Base-by-base conservation (phyloP, 2,888 invertebrate genomes). In the Xiphydria camelus region DNA sequence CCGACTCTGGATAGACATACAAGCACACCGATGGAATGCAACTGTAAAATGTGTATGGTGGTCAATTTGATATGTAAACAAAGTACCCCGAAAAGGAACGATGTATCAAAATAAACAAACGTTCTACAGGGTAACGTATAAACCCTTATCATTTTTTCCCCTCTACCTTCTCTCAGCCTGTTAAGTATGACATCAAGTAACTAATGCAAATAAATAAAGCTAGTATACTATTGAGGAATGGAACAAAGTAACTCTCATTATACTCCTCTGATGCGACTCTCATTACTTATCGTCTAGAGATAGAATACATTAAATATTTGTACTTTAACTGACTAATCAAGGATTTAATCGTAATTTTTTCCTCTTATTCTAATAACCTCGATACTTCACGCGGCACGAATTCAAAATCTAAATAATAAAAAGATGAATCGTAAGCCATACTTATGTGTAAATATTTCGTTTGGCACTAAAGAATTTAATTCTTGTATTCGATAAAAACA, bases 321-420 rank as follows among this genome's bases (percentile, higher is more conserved):
- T 87, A 86, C 86, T 87, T 85, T 83, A 85, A 86, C 86, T 86
- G 86, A 86, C 86, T 87, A 86, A 85, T 84, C 82, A 82, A 84
- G 82, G 65, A 68, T 67, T 66, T 63, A 66, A 64, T 59, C 54
- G 47, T 60, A 60, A 62, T 53, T 52, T 55, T 56, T 54, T 49
- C 52, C 45, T 51, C 35, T 41, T 44, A 44, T 47, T 33, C 43
- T 49, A 49, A 22, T 43, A 46, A 52, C 45, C 49, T 45, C 47
- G 45, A 49, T 45, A 49, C 44, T 49, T 47, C 36, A 46, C 49
- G 52, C 52, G 54, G 54, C 54, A 54, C 54, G 33, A 47, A n/a
- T n/a, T n/a, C n/a, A n/a, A n/a, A 52, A 49, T 58, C 48, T 46
- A 51, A 49, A 47, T 47, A n/a, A 37, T 34, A 49, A 47, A 42